Evolutionary conservation across 1,140 invertebrate species (phyloP), one percentile per base, ranked within the genome.

Genomic region (Choristoneura fumiferana): DNA sequence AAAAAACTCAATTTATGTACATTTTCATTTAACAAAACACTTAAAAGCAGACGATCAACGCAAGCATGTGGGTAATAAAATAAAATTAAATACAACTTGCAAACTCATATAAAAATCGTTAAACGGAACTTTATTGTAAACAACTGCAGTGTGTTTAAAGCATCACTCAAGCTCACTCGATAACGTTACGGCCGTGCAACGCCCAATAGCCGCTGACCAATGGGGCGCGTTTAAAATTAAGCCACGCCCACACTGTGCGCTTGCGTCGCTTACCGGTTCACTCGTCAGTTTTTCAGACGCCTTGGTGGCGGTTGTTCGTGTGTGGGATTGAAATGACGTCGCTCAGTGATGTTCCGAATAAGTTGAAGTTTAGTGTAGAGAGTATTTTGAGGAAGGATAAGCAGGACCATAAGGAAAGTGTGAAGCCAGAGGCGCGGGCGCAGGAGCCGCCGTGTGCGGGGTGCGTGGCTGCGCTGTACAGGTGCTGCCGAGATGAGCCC

Each of bases 71-170:
- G 57, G 75, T 71, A 78, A 84, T 87, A 81, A 86, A 78, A 84
- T 87, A 81, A 86, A 85, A 84, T 81, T 76, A 71, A 79, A 85
- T 84, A 69, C 70, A 73, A 79, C 78, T 79, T 74, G 68, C 72
- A 73, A 75, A 86, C 65, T 70, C 73, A 82, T 89, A 89, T 87
- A 89, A 89, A 86, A 89, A 77, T 81, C 81, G 86, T 89, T 82
- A 87, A 84, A 70, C 69, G 71, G 60, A 75, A 81, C 69, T 87
- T 86, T 84, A 84, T 81, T 80, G 80, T 86, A 87, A 85, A 85
- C 83, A 85, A 88, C 69, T 83, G 70, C 78, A 78, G 70, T 76
- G 65, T 67, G 73, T 77, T 83, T 77, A 75, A 75, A 78, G 73
- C 71, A 81, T 78, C 78, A 83, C 69, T 81, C 74, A 78, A 76